Conservation (phyloP, 2,888 invertebrate species). For the Pseudococcus viburni region DNA sequence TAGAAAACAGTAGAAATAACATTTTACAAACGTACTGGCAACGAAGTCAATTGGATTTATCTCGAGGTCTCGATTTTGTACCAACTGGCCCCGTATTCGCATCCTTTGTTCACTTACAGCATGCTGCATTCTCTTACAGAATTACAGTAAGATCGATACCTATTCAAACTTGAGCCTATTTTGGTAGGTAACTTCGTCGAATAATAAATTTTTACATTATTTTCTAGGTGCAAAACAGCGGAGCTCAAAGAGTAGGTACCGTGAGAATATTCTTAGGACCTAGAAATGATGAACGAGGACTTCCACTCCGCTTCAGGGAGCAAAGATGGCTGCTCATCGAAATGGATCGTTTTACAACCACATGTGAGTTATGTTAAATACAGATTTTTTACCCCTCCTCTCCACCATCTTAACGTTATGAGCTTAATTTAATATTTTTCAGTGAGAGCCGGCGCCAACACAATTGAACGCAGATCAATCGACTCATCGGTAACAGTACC, state of each 20-base stretch:
- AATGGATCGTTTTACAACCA: conserved; percentile 79
- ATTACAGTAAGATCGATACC: conserved; percentile 71
- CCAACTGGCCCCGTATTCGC: conserved; percentile 83
- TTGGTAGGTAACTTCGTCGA: too few relatives aligned
- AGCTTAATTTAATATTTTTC: conserved; percentile 64
- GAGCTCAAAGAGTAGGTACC: conserved; percentile 75
- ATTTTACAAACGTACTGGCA: conserved; percentile 83
- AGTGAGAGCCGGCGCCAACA: conserved; percentile 81
- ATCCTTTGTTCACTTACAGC: conserved; percentile 84
- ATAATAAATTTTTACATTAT: background rate
- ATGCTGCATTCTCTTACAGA: conserved; percentile 79
- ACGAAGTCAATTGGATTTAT: conserved; percentile 83
- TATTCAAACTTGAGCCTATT: background rate
- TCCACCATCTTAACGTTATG: background rate
- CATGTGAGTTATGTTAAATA: conserved; percentile 72
- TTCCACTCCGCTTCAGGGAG: conserved; percentile 76
- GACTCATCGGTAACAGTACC: conserved; percentile 89
- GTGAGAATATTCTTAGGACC: conserved; percentile 82
- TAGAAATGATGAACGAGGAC: conserved; percentile 77
- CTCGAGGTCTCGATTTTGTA: conserved; percentile 86
- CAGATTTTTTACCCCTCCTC: background rate
- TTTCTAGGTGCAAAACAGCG: conserved; percentile 70
- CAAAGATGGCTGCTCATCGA: conserved; percentile 80
- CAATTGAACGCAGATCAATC: conserved; percentile 77
- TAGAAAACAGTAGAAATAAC: conserved; percentile 75